Conservation (phyloP, 2,888 invertebrate species). For the Pammene fasciana region DNA sequence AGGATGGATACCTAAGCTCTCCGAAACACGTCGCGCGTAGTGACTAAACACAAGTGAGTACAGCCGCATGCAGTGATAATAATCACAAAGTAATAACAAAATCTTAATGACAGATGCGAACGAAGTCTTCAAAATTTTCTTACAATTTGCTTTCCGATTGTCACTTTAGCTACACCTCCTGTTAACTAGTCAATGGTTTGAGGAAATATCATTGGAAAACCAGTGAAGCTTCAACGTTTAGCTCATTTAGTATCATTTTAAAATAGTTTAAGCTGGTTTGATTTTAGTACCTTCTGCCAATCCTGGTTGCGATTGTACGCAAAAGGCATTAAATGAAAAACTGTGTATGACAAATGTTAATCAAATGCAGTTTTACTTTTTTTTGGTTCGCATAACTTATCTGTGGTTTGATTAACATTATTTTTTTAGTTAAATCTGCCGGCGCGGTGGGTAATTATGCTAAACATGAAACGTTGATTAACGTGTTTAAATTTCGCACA, state of each 20-base stretch:
- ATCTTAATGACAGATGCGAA: background rate
- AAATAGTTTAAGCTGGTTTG: constrained; percentile 55
- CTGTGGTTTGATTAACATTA: constrained; percentile 64
- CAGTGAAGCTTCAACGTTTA: constrained; percentile 65
- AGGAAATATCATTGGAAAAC: constrained; percentile 59
- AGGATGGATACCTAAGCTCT: no score
- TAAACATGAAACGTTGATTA: background rate
- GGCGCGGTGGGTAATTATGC: constrained; percentile 56
- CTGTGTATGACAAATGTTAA: constrained; percentile 54
- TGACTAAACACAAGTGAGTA: no score
- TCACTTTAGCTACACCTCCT: background rate
- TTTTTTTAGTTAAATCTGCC: constrained; percentile 60
- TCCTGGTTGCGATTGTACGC: constrained; percentile 41
- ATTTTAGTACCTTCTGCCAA: constrained; percentile 59
- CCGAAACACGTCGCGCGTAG: no score
- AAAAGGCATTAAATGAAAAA: constrained; percentile 61
- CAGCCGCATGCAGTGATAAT: no score
- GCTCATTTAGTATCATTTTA: constrained; percentile 63
- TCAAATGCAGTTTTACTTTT: constrained; percentile 51
- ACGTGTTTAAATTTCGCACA: constrained; percentile 16
- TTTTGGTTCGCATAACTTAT: constrained; percentile 43
- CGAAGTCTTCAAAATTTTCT: background rate
- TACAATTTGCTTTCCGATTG: background rate
- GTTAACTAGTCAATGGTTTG: constrained; percentile 75
- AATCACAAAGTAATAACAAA: background rate